phyloP scores from a whole-genome alignment of 2,797 vertebrate genomes.

The Myotis pilosus region DNA sequence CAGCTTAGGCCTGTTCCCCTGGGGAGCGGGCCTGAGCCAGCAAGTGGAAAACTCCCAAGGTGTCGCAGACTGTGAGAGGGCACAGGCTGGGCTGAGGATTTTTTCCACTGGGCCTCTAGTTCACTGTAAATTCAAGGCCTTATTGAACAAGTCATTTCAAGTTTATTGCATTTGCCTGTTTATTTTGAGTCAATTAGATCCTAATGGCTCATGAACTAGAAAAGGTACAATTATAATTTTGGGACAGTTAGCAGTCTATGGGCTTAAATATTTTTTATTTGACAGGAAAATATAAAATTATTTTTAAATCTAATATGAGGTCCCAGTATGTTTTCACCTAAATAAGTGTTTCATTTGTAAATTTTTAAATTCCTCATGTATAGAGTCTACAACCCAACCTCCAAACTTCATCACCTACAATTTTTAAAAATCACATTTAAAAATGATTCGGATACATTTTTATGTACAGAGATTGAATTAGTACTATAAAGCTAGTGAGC shows the following conservation, averaged over 20 bases:
- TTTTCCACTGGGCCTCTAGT: too few species aligned
- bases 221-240: constrained; percentile 44
- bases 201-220: constrained; percentile 32
- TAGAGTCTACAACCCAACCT: not conserved
- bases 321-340: not conserved
- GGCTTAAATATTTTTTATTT: not conserved
- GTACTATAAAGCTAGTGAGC: not conserved
- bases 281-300: constrained; percentile 9
- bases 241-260: not conserved
- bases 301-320: not conserved
- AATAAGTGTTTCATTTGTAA: constrained; percentile 23
- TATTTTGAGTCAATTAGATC: constrained; percentile 57
- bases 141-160: constrained; percentile 62
- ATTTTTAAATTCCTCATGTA: constrained; percentile 4
- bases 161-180: constrained; percentile 58
- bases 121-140: constrained; percentile 55
- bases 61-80: too few species aligned
- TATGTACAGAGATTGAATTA: not conserved
- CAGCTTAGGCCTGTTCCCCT: too few species aligned
- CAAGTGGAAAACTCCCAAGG: too few species aligned
- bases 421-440: not conserved
- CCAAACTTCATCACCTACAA: not conserved
- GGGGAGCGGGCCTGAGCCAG: too few species aligned
- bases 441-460: not conserved
- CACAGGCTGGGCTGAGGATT: too few species aligned